Base-by-base conservation (phyloP, 2,113 vertebrate genomes). In the Ciconia boyciana region DNA sequence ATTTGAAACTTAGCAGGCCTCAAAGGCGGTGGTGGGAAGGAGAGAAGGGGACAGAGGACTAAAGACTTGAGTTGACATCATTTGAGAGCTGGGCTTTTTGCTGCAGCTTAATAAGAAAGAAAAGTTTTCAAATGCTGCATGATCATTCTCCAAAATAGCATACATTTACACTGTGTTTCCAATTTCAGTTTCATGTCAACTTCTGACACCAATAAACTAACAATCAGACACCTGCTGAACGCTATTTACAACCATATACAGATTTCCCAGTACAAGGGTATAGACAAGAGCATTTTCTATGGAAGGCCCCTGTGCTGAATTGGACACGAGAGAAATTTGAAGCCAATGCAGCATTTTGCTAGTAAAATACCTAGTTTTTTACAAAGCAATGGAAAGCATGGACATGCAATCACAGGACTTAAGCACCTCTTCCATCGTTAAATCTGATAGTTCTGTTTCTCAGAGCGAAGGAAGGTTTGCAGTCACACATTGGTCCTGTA, bases 121-220 rank as follows among this genome's bases (percentile, higher is more conserved):
- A 54, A 81, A 49, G 5, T 15, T 49, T 44, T 49, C 48, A 54
- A 49, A 64, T 21, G 26, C 49, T 90, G 10, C 25, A 16, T 6
- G 16, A 60, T 26, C 29, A 2, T 28, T 43, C 26, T 71, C 36
- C 62, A 76, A 69, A 80, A 62, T 18, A 32, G 8, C 34, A 43
- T 15, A 49, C 21, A 18, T 36, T 62, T 80, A 44, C 1, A 0
- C 39, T 2, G 0, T 20, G 6, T 34, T 83, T 29, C 43, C 46
- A 55, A 16, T 51, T 78, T 46, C 51, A 44, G 15, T 71, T 90
- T 72, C 64, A 16, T 9, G 9, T 34, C 83, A 65, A 36, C 21
- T 60, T 74, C 77, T 64, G 64, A 78, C 29, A 55, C 25, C 11
- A 49, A 7, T 26, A 83, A 64, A 3, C 20, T 25, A 51, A 49